Evolutionary conservation across 2,113 vertebrate species (phyloP), one percentile per base, ranked within the genome.

Genomic region (Syrrhaptes paradoxus): DNA sequence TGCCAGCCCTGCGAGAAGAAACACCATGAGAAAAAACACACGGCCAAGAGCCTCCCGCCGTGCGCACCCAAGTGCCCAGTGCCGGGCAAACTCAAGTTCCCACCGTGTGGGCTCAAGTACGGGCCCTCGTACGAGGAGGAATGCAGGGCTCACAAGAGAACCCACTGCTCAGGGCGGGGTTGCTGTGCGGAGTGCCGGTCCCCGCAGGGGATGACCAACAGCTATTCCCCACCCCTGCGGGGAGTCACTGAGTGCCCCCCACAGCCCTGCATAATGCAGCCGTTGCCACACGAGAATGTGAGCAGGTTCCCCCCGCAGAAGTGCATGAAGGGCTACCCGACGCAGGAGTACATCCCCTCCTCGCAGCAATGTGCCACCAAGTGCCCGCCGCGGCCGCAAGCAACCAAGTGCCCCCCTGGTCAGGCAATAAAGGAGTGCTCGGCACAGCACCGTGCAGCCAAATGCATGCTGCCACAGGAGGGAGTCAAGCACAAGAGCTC

Each of bases 231-330:
- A 2, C 96, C 92, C 0, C 52, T 96, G 2, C 17, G 10, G 0
- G 95, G 95, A 0, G 87, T 13, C 85, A 96, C 91, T 0, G 95
- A 96, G 87, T 96, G 96, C 7, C 95, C 96, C 22, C 96, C 96
- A 0, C 95, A 95, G 86, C 72, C 31, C 18, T 76, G 89, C 5
- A 0, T 7, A 0, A 7, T 2, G 0, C 71, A 34, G 15, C 22
- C 71, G 13, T 59, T 34, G 34, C 62, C 61, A 17, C 74, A 10
- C 13, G 83, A 95, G n/a, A 20, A 2, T 1, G 17, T 19, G 13
- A 31, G 12, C 0, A 6, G 9, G 0, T 80, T 78, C 1, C 83
- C 80, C 46, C 11, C 36, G 6, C 91, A 85, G 57, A 57, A 68
- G 10, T 96, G 84, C 73, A 87, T 36, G 51, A 96, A 87, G 77